Percentiles rank a stretch among this genome's conserved stretches.
Conservation (phyloP, 2,113 vertebrate species). For the Atherinomorus stipes region DNA sequence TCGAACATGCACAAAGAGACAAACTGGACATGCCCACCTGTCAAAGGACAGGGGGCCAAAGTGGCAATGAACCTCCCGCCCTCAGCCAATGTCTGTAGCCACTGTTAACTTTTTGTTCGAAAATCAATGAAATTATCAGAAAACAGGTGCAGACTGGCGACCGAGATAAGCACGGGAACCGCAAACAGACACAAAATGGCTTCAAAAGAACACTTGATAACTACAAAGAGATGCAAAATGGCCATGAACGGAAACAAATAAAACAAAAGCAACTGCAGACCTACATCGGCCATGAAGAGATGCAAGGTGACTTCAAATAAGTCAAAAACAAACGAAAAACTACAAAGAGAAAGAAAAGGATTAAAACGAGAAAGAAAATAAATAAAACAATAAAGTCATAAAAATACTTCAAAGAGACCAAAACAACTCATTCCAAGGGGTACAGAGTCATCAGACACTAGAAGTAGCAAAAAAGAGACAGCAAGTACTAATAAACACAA, state of each 20-base stretch:
- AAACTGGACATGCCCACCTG: background rate
- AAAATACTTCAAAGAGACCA: background rate
- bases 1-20: background rate
- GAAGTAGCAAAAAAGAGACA: background rate
- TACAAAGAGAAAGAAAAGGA: background rate
- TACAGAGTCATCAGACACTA: too few relatives aligned
- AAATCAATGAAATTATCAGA: conserved; percentile 1
- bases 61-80: background rate
- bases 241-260: too few relatives aligned
- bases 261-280: background rate
- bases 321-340: background rate
- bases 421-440: too few relatives aligned
- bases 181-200: background rate
- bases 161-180: background rate
- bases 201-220: background rate
- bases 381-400: background rate
- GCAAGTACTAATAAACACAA: background rate
- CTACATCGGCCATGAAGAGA: background rate
- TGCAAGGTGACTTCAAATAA: background rate
- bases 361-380: background rate
- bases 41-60: background rate
- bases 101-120: background rate
- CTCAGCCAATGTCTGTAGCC: background rate
- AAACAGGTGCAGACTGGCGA: background rate
- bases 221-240: background rate